A percentile compares a stretch with the other conserved stretches of the same genome.
These are phyloP conservation scores for Xylota sylvarum DNA, from an alignment of 2,888 invertebrate species.

Conservation along the genomic window DNA sequence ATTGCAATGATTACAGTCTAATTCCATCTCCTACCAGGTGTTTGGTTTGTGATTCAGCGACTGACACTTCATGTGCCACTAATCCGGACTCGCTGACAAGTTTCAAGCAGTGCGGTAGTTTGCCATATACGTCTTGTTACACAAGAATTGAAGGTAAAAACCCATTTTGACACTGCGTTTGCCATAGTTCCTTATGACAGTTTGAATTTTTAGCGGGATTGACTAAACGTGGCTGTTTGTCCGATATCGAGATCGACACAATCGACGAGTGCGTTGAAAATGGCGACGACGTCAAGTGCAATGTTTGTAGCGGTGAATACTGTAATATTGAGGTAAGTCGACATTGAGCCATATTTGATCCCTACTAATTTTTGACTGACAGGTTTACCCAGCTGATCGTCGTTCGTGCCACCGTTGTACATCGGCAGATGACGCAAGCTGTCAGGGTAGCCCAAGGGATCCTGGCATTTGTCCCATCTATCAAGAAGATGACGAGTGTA, in stretches of 20 bases:
- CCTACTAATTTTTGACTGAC: neutral
- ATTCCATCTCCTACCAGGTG: conserved; percentile 75
- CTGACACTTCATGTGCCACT: conserved; percentile 76
- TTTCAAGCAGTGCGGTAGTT: conserved; percentile 72
- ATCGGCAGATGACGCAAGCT: conserved; percentile 78
- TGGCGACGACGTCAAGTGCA: conserved; percentile 73
- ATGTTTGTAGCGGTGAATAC: conserved; percentile 74
- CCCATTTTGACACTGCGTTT: neutral
- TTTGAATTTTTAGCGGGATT: conserved; percentile 78
- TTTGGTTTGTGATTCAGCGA: conserved; percentile 78
- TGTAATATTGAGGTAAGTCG: conserved; percentile 79
- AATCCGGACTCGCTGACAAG: accelerated
- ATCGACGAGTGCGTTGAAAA: conserved; percentile 79
- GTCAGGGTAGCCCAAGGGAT: conserved; percentile 78
- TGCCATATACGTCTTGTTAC: conserved; percentile 79
- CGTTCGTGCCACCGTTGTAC: conserved; percentile 80
- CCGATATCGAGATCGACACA: conserved; percentile 77
- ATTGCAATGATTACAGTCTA: conserved; percentile 80
- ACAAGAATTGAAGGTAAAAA: conserved; percentile 78
- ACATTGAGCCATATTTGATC: neutral
- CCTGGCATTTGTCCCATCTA: conserved; percentile 79
- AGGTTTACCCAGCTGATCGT: conserved; percentile 80
- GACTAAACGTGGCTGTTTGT: conserved; percentile 80
- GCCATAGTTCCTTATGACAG: neutral
- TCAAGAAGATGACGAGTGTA: conserved; percentile 78